Base-by-base conservation (phyloP, 1,140 invertebrate genomes). In the Bombus balteatus region DNA sequence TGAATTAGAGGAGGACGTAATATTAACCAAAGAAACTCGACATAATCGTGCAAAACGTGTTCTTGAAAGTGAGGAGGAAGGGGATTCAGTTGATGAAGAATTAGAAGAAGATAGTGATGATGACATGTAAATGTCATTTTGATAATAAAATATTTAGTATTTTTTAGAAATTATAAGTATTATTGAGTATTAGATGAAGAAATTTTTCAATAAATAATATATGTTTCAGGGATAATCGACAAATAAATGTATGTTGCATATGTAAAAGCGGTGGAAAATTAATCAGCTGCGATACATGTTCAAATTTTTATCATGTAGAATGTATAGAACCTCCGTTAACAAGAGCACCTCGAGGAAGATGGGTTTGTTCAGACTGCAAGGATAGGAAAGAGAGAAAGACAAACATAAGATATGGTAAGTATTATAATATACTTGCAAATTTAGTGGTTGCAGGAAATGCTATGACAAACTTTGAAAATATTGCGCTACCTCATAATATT, bases 271-370 rank as follows among this genome's bases (percentile, higher is more conserved):
- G 91, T 85, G 97, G 97, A 10, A 95, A 96, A 82, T 91, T 97
- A 18, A 94, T 97, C 32, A 93, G 89, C 6, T 97, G 97, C 87
- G 96, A 96, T 70, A 94, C 94, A 13, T 97, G 97, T 92, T 90
- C 95, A 0, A 93, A 93, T 47, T 91, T 92, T 76, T 97, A 95
- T 90, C 97, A 97, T 90, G 92, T 96, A 32, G 95, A 96, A 78
- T 97, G 97, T 90, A 92, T 96, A 32, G 95, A 95, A 77, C 97
- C 97, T 34, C 96, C 96, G 3, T 86, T 97, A 28, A 93, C 95
- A 70, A 95, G 96, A 86, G 92, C 95, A 12, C 97, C 97, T 1
- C 94, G 96, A 82, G 96, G 96, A 47, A 94, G 94, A 47, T 97
- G 97, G 97, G 94, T 93, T 22, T 97, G 97, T 92, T 92, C 94